These are phyloP conservation scores for Antheraea assamensis DNA, from an alignment of 2,888 invertebrate species.

Conservation along the genomic window DNA sequence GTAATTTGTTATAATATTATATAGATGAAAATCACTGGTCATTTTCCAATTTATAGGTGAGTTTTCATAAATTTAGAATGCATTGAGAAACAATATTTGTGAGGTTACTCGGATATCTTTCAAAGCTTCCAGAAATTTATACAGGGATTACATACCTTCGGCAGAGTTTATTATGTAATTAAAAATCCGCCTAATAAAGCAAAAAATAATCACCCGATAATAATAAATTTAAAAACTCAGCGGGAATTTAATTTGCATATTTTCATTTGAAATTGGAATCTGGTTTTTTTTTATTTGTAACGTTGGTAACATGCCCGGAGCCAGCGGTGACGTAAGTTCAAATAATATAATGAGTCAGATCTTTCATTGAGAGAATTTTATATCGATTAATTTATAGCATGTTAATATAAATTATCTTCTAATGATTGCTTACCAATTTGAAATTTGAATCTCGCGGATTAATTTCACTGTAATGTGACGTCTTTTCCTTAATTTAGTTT, in stretches of 20 bases:
- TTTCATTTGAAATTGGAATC: too few relatives aligned
- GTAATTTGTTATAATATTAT: constrained; percentile 35
- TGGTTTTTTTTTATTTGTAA: too few relatives aligned
- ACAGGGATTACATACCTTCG: neutral
- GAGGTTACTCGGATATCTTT: neutral
- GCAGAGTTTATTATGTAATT: neutral
- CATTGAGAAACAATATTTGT: neutral
- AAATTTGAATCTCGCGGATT: too few relatives aligned
- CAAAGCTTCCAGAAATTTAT: neutral
- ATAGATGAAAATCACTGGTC: neutral
- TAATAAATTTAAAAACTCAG: too few relatives aligned
- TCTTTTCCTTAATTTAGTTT: too few relatives aligned
- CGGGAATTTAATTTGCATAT: too few relatives aligned
- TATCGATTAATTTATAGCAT: too few relatives aligned
- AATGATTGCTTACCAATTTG: too few relatives aligned
- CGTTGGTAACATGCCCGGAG: neutral
- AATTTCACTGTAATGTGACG: too few relatives aligned
- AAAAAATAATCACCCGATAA: too few relatives aligned
- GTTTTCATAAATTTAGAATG: neutral
- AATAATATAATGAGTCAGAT: neutral
- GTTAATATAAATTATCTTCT: too few relatives aligned
- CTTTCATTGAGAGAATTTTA: neutral
- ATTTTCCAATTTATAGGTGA: neutral
- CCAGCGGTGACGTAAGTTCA: neutral
- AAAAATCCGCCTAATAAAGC: too few relatives aligned